Percentiles rank a stretch among this genome's conserved stretches.
phyloP scores from a whole-genome alignment of 2,888 invertebrate genomes.

The Rotaria sp. region DNA sequence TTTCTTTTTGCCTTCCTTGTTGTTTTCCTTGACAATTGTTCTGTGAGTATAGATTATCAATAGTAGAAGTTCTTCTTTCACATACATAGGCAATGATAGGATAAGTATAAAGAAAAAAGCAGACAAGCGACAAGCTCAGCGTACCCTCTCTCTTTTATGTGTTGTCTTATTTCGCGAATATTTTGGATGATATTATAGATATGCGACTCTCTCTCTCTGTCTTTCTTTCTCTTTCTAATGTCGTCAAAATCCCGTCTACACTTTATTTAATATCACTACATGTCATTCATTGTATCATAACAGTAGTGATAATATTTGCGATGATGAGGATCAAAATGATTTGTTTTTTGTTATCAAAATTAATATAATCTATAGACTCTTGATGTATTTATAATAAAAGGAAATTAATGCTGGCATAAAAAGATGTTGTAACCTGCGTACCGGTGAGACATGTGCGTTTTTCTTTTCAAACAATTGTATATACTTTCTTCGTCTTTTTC shows the following conservation, averaged over 20 bases:
- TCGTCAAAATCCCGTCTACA: not conserved
- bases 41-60: not conserved
- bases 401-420: not conserved
- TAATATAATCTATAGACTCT: not conserved
- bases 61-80: not conserved
- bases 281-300: not conserved
- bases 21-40: slow-evolving; percentile 5
- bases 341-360: not conserved
- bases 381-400: not conserved
- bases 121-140: not conserved
- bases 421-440: not conserved
- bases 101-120: not conserved
- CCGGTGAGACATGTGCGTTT: not conserved
- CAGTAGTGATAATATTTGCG: too few relatives aligned
- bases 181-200: not conserved
- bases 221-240: not conserved
- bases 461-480: not conserved
- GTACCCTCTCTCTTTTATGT: not conserved
- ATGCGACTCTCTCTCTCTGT: not conserved
- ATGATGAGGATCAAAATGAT: not conserved
- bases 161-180: not conserved
- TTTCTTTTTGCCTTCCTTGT: not conserved
- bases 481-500: not conserved
- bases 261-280: not conserved
- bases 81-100: not conserved